A percentile compares a stretch with the other conserved stretches of the same genome.
Conservation (phyloP, 1,140 invertebrate species). For the Zaprionus capensis region DNA sequence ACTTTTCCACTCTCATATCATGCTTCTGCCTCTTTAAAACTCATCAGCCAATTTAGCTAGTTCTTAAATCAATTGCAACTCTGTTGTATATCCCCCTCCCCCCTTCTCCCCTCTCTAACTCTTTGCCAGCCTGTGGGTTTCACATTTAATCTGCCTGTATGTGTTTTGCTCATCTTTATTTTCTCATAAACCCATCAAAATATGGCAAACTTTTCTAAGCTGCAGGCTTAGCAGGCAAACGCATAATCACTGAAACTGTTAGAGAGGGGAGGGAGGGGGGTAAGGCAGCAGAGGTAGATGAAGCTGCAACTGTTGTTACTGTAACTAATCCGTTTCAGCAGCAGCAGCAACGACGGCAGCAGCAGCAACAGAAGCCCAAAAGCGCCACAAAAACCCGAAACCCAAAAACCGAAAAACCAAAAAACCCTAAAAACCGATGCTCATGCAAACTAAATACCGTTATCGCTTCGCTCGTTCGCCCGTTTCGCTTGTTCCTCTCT, state of each 20-base stretch:
- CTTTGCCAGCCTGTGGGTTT: neutral
- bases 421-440: constrained; percentile 71
- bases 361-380: constrained; percentile 13
- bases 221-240: constrained; percentile 48
- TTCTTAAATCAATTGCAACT: constrained; percentile 3
- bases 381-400: constrained; percentile 53
- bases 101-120: too few species aligned
- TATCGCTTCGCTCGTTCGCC: constrained; percentile 57
- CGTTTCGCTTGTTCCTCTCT: neutral
- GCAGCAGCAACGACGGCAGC: constrained; percentile 12
- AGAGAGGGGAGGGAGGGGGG: neutral
- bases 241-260: constrained; percentile 41
- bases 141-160: constrained; percentile 15
- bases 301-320: constrained; percentile 22
- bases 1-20: neutral
- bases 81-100: neutral
- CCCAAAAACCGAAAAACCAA: constrained; percentile 54
- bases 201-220: constrained; percentile 52
- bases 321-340: constrained; percentile 49
- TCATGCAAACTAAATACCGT: constrained; percentile 78
- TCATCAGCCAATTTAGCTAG: neutral
- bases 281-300: neutral
- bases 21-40: neutral
- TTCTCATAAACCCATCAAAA: constrained; percentile 41
- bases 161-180: constrained; percentile 10